Evolutionary conservation across 1,140 invertebrate genomes (phyloP).

Genomic region (Hycleus phaleratus): DNA sequence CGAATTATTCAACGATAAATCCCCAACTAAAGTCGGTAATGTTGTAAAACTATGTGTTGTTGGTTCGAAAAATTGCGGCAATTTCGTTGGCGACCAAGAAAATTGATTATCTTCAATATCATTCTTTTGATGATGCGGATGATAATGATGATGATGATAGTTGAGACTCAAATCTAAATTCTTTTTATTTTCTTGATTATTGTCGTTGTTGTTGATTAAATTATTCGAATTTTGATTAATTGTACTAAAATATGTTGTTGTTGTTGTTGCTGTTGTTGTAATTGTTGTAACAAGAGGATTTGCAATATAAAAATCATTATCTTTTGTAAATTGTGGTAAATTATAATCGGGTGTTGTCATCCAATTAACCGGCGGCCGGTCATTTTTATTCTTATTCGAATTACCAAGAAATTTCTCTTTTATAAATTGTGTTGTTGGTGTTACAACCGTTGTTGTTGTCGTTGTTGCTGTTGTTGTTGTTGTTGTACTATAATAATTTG

Average conservation of each 20-base stretch:
- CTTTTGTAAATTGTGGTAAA: slow-evolving; percentile 25
- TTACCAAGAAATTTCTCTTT: slow-evolving; percentile 6
- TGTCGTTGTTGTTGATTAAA: too few species aligned
- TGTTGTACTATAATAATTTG: neutral
- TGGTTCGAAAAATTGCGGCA: slow-evolving; percentile 40
- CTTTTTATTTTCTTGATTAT: slow-evolving; percentile 15
- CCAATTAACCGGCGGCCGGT: slow-evolving; percentile 51
- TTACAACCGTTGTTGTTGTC: neutral
- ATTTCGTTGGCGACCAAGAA: slow-evolving; percentile 51
- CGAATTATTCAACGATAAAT: slow-evolving; percentile 48
- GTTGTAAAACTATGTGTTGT: slow-evolving; percentile 41
- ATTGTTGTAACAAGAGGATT: slow-evolving; percentile 21
- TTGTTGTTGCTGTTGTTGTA: neutral
- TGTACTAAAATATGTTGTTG: neutral
- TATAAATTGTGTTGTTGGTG: slow-evolving; percentile 1
- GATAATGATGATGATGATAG: slow-evolving; percentile 11
- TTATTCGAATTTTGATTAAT: neutral
- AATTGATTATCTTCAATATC: slow-evolving; percentile 47
- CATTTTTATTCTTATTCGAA: slow-evolving; percentile 14
- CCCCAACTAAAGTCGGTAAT: slow-evolving; percentile 51
- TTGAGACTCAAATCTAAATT: slow-evolving; percentile 20
- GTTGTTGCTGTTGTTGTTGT: too few species aligned
- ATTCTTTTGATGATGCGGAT: slow-evolving; percentile 5
- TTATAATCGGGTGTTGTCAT: slow-evolving; percentile 50
- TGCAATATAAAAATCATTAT: slow-evolving; percentile 24